Base-by-base conservation (phyloP, 1,140 invertebrate species). In the Hylaeus volcanicus region DNA sequence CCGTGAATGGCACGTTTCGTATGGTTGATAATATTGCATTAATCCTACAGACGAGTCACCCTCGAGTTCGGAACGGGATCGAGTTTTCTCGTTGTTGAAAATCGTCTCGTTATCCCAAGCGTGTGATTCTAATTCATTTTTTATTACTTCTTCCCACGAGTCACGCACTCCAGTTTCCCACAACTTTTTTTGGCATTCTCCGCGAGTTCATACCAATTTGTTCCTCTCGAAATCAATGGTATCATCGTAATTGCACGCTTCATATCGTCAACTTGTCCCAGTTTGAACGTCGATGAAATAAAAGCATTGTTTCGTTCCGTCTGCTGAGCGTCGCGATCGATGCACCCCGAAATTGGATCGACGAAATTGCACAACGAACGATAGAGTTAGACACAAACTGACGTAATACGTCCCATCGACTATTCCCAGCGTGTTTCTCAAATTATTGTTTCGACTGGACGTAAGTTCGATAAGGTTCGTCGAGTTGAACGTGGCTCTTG, bases 21-120 rank as follows among this genome's bases (percentile, higher is more conserved):
- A 63, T 15, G 39, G n/a, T 48, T 26, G 58, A 73, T 73, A 73
- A 79, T 71, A 72, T 58, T n/a, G 8, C 71, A 79, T 79, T n/a
- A 58, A 73, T 77, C 65, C 2, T 14, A 26, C n/a, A 48, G 69
- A 76, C 26, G 37, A 2, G 56, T 48, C 64, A 9, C 4, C 8
- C 6, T 6, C 41, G 12, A 0, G 9, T n/a, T 11, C n/a, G 15
- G 12, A 0, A 12, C 26, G 26, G 14, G 43, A 8, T 43, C 14
- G 2, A 3, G 14, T 15, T 45, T 48, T 8, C 43, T 9, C 64
- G 43, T 48, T 9, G n/a, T 6, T 45, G 45, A 66, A 43, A 66
- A 66, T 51, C 45, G 15, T 15, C 64, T 48, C 41, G 48, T 45
- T 41, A 26, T 48, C 43, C 64, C 64, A 5, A 45, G 4, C n/a